These are phyloP conservation scores for Palythoa heliodiscus DNA, from an alignment of 92 coral and sea anemone species.

Conservation along the genomic window DNA sequence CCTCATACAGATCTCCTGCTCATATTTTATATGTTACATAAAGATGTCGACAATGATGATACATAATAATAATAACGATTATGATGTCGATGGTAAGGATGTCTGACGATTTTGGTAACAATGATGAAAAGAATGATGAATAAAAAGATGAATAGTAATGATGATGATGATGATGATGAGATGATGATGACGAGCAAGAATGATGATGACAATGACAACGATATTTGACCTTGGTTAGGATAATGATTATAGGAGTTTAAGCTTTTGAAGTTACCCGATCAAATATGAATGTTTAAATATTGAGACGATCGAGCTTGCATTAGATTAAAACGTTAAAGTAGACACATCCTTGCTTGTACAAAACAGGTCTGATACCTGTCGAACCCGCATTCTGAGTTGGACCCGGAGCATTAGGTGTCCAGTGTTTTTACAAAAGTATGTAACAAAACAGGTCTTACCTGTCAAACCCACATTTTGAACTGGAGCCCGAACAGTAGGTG, in stretches of 20 bases:
- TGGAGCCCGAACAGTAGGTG: conserved; percentile 6
- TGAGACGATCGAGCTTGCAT: neutral
- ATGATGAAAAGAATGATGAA: too few relatives aligned
- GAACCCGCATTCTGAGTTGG: conserved; percentile 8
- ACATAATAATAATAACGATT: too few relatives aligned
- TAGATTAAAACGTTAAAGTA: neutral
- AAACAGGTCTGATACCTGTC: conserved; percentile 1
- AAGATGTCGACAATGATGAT: too few relatives aligned
- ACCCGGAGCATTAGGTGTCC: conserved; percentile 2
- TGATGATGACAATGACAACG: neutral
- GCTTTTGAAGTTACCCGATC: neutral
- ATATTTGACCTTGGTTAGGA: too few relatives aligned
- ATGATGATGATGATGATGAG: too few relatives aligned
- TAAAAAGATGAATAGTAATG: neutral
- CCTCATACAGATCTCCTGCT: too few relatives aligned
- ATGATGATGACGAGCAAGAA: neutral
- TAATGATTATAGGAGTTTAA: neutral
- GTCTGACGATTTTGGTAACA: too few relatives aligned
- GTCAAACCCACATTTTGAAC: conserved; percentile 18
- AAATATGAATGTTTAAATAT: neutral
- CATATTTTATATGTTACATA: too few relatives aligned
- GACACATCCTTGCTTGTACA: neutral
- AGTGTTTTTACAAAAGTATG: neutral
- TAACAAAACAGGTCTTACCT: neutral
- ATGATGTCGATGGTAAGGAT: too few relatives aligned